Percentiles rank a stretch among this genome's conserved stretches.
phyloP scores from a whole-genome alignment of 2,888 invertebrate species.

The Punctoribates punctum region DNA sequence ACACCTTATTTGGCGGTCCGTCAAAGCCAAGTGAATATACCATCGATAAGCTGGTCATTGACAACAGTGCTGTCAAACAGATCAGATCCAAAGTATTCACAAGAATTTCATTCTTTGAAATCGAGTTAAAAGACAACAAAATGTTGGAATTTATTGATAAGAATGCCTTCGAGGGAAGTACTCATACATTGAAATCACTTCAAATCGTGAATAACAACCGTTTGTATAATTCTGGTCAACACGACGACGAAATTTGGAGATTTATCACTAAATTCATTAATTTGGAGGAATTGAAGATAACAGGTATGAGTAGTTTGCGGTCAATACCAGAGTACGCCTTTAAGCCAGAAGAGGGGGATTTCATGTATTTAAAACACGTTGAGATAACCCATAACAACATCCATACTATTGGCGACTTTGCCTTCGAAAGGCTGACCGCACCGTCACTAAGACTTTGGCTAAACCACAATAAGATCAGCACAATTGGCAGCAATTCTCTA shows the following conservation, averaged over 20 bases:
- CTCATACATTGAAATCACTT: neutral
- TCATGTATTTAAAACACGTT: neutral
- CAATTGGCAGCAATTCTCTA: neutral
- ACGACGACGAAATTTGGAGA: neutral
- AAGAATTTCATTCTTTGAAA: neutral
- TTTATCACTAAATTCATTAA: neutral
- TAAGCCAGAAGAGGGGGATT: neutral
- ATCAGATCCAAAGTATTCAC: conserved; percentile 3
- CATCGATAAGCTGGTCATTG: neutral
- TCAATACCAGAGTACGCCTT: conserved; percentile 6
- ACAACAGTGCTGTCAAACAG: neutral
- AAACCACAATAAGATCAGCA: neutral
- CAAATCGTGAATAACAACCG: neutral
- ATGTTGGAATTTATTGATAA: neutral
- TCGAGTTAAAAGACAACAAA: conserved; percentile 1
- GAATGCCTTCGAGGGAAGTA: conserved; percentile 5
- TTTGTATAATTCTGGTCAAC: neutral
- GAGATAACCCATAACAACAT: conserved; percentile 2
- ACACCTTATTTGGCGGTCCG: neutral
- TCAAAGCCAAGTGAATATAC: neutral
- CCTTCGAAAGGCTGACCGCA: neutral
- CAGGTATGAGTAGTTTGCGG: neutral
- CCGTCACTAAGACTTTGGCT: neutral
- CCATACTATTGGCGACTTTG: neutral
- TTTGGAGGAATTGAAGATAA: neutral